These are phyloP conservation scores for Pseudochirops corinnae DNA, from an alignment of 2,797 vertebrate genomes.

Conservation along the genomic window DNA sequence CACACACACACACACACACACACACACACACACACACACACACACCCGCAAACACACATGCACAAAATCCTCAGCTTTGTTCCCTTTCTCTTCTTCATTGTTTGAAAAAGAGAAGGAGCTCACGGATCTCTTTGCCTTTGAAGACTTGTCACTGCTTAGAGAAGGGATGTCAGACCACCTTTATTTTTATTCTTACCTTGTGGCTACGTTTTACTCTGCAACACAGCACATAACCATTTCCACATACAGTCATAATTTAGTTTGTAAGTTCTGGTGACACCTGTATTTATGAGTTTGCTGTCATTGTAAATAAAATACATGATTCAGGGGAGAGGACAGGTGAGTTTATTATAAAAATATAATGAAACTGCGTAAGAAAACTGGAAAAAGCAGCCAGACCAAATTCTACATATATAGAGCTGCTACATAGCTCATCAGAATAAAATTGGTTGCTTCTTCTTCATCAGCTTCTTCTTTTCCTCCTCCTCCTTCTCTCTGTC, in stretches of 20 bases:
- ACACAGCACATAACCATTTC: conserved; percentile 34
- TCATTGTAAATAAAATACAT: conserved; percentile 22
- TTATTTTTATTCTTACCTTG: conserved; percentile 58
- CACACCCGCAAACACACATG: background rate
- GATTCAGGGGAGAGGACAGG: conserved; percentile 6
- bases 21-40: background rate
- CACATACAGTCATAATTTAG: conserved; percentile 24
- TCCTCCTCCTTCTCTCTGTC: fast-evolving
- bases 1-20: background rate
- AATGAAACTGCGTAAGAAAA: conserved; percentile 35
- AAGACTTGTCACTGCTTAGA: conserved; percentile 41
- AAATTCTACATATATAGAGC: background rate
- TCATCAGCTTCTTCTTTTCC: background rate
- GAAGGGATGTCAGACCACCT: conserved; percentile 55
- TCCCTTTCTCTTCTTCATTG: conserved; percentile 49
- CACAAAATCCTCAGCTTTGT: background rate
- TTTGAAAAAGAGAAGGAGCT: conserved; percentile 52
- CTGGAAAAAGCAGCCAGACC: background rate
- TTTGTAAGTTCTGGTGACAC: conserved; percentile 43
- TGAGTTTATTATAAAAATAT: conserved; percentile 31
- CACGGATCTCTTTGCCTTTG: conserved; percentile 29
- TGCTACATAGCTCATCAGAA: background rate
- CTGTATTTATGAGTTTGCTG: background rate
- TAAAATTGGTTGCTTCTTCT: background rate
- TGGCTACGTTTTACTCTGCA: conserved; percentile 54